These are phyloP conservation scores for Camponotus pennsylvanicus DNA, from an alignment of 1,140 invertebrate species.

Conservation along the genomic window DNA sequence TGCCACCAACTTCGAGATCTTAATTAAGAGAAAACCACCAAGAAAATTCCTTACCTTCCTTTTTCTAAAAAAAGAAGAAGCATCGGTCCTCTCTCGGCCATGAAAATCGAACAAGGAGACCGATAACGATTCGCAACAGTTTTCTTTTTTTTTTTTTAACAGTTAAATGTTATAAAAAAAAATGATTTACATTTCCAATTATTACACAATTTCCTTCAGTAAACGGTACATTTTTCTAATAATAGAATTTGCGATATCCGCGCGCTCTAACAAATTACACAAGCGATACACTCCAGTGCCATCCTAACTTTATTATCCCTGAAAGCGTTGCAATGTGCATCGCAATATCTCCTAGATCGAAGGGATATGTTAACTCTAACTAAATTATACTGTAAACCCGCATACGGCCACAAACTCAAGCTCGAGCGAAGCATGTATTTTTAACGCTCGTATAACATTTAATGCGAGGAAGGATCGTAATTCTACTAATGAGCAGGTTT, in stretches of 20 bases:
- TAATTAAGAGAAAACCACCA: slow-evolving; percentile 67
- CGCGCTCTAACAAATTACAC: slow-evolving; percentile 28
- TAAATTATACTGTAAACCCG: slow-evolving; percentile 55
- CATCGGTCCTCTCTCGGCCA: not conserved
- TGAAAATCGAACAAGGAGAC: slow-evolving; percentile 1
- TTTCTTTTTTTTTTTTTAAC: no score
- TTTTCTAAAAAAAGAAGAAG: not conserved
- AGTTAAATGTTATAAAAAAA: not conserved
- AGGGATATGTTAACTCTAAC: slow-evolving; percentile 65
- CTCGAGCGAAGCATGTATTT: slow-evolving; percentile 57
- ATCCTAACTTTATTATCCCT: slow-evolving; percentile 64
- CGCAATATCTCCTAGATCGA: slow-evolving; percentile 63
- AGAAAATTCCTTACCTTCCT: slow-evolving; percentile 34
- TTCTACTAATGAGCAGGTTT: not conserved
- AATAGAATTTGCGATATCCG: slow-evolving; percentile 7
- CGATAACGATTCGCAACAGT: not conserved
- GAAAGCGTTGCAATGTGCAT: slow-evolving; percentile 60
- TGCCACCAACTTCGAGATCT: slow-evolving; percentile 66
- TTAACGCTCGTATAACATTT: slow-evolving; percentile 44
- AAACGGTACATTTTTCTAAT: slow-evolving; percentile 30
- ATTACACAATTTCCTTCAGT: not conserved
- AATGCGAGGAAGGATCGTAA: not conserved
- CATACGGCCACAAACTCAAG: slow-evolving; percentile 1
- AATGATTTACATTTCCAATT: not conserved
- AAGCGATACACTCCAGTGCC: slow-evolving; percentile 7